These are phyloP conservation scores for Drosophila carrolli DNA, from an alignment of 1,140 invertebrate species.

Conservation along the genomic window DNA sequence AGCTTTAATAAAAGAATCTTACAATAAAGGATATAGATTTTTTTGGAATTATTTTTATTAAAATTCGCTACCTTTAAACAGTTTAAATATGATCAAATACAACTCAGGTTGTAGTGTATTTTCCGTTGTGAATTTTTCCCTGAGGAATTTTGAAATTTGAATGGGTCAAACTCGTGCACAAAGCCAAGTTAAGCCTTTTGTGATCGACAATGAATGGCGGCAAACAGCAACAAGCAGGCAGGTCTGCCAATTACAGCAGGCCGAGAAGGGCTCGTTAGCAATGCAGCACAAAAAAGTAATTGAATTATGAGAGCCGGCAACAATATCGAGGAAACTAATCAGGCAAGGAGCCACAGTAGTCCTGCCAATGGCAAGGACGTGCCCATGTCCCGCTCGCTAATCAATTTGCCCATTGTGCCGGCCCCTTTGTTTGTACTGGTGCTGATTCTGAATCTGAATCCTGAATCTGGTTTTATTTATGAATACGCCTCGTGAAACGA, in stretches of 20 bases:
- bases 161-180: conserved; percentile 33
- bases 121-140: not conserved
- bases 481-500: conserved; percentile 40
- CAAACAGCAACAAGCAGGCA: conserved; percentile 15
- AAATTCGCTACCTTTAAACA: no score
- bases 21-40: no score
- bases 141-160: conserved; percentile 37
- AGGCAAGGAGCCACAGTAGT: conserved; percentile 18
- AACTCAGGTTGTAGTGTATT: no score
- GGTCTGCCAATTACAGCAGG: conserved; percentile 56
- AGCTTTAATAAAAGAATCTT: no score
- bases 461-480: conserved; percentile 61
- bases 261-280: conserved; percentile 27
- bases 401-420: conserved; percentile 60
- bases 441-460: not conserved
- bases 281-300: conserved; percentile 61
- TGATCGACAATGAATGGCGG: conserved; percentile 46
- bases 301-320: conserved; percentile 60
- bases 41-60: no score
- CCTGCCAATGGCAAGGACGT: conserved; percentile 38
- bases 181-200: conserved; percentile 67
- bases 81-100: no score
- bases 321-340: conserved; percentile 41
- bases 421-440: conserved; percentile 19
- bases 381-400: conserved; percentile 47